Evolutionary conservation across 2,113 vertebrate species (phyloP).

Genomic region (Burhinus bistriatus): DNA sequence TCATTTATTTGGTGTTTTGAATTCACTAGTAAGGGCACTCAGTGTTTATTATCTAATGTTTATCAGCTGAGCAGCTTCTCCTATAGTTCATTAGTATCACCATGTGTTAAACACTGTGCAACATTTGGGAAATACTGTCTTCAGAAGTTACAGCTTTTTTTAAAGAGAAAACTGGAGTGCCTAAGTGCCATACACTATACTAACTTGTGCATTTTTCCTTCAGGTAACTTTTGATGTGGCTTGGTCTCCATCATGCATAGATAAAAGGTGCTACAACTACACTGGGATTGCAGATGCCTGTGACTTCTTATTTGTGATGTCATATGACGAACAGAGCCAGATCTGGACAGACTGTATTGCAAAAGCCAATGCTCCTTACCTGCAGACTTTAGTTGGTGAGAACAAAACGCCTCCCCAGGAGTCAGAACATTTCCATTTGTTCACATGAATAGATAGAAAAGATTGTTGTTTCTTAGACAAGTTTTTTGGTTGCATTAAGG

Average conservation of each 20-base stretch:
- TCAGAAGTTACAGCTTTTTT: neutral
- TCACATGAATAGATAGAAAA: neutral
- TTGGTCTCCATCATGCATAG: conserved; percentile 89
- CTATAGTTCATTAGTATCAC: neutral
- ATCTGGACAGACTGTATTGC: conserved; percentile 87
- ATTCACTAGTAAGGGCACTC: neutral
- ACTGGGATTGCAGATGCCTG: conserved; percentile 85
- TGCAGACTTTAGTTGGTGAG: conserved; percentile 86
- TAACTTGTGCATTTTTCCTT: neutral
- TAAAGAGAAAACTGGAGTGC: neutral
- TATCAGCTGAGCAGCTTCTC: neutral
- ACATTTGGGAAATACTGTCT: neutral
- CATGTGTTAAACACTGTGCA: neutral
- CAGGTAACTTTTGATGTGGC: conserved; percentile 96
- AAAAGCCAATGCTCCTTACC: conserved; percentile 88
- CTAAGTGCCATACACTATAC: neutral
- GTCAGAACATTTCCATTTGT: neutral
- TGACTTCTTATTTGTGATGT: conserved; percentile 97
- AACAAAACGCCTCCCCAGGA: neutral
- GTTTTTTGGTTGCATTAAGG: neutral
- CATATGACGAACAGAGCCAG: conserved; percentile 94
- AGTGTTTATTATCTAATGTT: neutral
- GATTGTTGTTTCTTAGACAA: neutral
- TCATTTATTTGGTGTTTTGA: neutral
- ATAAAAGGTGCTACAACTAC: conserved; percentile 92